Percentiles rank a stretch among this genome's conserved stretches.
These are phyloP conservation scores for Acanthurus tractus DNA, from an alignment of 2,797 vertebrate species.

Conservation along the genomic window DNA sequence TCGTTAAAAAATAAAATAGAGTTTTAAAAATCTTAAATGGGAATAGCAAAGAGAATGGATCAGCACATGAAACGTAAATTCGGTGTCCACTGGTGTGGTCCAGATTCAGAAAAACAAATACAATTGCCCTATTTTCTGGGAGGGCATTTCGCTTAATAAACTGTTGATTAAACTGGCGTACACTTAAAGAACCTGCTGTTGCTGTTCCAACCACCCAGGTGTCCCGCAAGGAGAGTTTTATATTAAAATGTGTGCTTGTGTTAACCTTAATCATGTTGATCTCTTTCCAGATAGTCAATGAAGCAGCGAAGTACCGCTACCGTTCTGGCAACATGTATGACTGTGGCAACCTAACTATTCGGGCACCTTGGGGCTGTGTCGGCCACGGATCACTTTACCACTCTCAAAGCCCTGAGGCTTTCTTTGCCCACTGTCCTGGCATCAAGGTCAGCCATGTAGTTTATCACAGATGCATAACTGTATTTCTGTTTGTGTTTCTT, in stretches of 20 bases:
- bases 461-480: background rate
- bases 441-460: constrained; percentile 89
- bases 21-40: constrained; percentile 43
- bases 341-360: constrained; percentile 95
- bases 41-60: constrained; percentile 34
- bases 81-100: constrained; percentile 36
- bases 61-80: constrained; percentile 5
- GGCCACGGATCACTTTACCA: constrained; percentile 98
- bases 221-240: background rate
- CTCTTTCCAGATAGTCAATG: constrained; percentile 93
- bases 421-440: constrained; percentile 96
- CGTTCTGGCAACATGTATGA: constrained; percentile 96
- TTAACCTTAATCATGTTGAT: constrained; percentile 31
- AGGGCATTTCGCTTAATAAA: background rate
- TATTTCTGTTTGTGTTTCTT: constrained; percentile 6
- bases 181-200: background rate
- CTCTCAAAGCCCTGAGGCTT: constrained; percentile 97
- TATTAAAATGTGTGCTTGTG: background rate
- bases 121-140: background rate
- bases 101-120: constrained; percentile 23
- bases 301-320: constrained; percentile 98
- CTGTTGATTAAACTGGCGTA: background rate
- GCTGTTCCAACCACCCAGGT: background rate
- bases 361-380: constrained; percentile 97
- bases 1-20: constrained; percentile 53